A percentile compares a stretch with the other conserved stretches of the same genome.
phyloP scores from a whole-genome alignment of 2,797 vertebrate genomes.

The Spondyliosoma cantharus region DNA sequence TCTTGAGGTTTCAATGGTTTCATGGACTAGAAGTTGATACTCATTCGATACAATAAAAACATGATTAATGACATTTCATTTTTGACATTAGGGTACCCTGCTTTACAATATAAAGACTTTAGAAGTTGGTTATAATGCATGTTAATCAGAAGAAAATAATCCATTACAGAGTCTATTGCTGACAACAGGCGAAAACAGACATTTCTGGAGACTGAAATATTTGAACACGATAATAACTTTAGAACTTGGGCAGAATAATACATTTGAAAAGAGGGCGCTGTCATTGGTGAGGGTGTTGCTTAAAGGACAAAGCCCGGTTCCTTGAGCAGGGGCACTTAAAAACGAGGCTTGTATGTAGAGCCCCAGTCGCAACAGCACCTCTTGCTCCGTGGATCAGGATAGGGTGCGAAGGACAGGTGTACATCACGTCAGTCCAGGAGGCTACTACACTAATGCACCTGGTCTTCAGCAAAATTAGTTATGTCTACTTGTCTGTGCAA shows the following conservation, averaged over 20 bases:
- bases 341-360: background rate
- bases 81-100: background rate
- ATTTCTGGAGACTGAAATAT: background rate
- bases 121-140: background rate
- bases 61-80: background rate
- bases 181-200: background rate
- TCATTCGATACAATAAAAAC: background rate
- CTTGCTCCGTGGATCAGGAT: background rate
- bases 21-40: background rate
- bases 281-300: background rate
- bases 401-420: background rate
- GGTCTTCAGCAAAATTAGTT: background rate
- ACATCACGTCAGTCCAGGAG: conserved; percentile 6
- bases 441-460: background rate
- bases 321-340: background rate
- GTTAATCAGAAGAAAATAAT: background rate
- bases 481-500: background rate
- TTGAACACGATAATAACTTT: background rate
- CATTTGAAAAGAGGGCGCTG: background rate
- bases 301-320: background rate
- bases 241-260: background rate
- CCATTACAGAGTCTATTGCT: background rate
- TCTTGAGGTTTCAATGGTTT: background rate
- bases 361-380: background rate
- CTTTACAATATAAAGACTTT: background rate